Conservation (phyloP, 1,140 invertebrate genomes). For the Diprion similis region DNA sequence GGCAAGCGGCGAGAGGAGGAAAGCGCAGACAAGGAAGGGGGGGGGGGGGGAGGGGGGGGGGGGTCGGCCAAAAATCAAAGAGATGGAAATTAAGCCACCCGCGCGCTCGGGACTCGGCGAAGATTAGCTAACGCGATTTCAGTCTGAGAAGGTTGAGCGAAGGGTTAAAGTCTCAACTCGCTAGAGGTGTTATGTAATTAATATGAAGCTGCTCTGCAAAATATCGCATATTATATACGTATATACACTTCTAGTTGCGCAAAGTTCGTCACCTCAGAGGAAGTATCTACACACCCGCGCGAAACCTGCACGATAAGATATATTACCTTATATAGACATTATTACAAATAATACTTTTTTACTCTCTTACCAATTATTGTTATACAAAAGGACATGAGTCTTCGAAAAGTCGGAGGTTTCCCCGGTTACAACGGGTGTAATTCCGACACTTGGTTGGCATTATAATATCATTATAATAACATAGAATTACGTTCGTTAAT, state of each 20-base stretch:
- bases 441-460: neutral
- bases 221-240: neutral
- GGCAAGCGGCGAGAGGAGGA: conserved; percentile 10
- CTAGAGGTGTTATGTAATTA: conserved; percentile 19
- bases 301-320: too few relatives aligned
- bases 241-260: too few relatives aligned
- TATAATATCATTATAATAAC: conserved; percentile 1
- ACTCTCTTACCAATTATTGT: too few relatives aligned
- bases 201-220: neutral
- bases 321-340: too few relatives aligned
- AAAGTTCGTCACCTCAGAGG: too few relatives aligned
- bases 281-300: too few relatives aligned
- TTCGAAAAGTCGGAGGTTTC: too few relatives aligned
- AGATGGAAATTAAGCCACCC: conserved; percentile 51
- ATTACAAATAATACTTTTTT: too few relatives aligned
- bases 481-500: conserved; percentile 36
- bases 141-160: conserved; percentile 28
- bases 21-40: neutral
- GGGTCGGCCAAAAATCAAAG: conserved; percentile 52
- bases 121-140: conserved; percentile 46
- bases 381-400: too few relatives aligned
- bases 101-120: conserved; percentile 15
- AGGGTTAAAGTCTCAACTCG: conserved; percentile 9
- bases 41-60: conserved; percentile 20
- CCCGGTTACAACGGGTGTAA: too few relatives aligned